Evolutionary conservation across 2,113 vertebrate species (phyloP).

Genomic region (Choloepus hoffmanni): DNA sequence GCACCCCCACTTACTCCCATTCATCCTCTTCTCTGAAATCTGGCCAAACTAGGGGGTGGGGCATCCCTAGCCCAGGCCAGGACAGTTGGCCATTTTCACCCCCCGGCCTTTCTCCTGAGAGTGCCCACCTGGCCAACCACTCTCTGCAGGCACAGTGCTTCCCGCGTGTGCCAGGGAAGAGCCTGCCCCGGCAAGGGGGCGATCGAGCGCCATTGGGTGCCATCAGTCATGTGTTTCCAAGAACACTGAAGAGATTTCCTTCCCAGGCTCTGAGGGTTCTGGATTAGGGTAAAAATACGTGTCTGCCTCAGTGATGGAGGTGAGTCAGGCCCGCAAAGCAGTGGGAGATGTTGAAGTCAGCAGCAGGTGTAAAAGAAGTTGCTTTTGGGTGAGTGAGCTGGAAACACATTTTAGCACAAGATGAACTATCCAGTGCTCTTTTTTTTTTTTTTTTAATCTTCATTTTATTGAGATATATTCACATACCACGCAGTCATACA

Average conservation of each 20-base stretch:
- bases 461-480: too few relatives aligned
- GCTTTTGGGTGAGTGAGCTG: neutral
- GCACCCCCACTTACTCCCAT: neutral
- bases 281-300: neutral
- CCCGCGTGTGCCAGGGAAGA: neutral
- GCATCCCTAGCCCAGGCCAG: too few relatives aligned
- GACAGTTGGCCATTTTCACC: too few relatives aligned
- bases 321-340: neutral
- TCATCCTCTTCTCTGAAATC: neutral
- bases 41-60: neutral
- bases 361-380: neutral
- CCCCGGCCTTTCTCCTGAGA: neutral
- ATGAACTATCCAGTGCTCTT: neutral
- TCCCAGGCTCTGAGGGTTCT: neutral
- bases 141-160: rapidly evolving
- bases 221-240: neutral
- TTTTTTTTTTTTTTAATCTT: too few relatives aligned
- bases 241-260: neutral
- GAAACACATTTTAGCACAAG: neutral
- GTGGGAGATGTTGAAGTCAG: neutral
- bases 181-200: neutral
- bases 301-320: neutral
- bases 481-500: too few relatives aligned
- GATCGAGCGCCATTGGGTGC: neutral
- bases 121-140: neutral